Percentiles rank a stretch among this genome's conserved stretches.
Evolutionary conservation across 2,113 vertebrate species (phyloP).

Genomic region (Lophius piscatorius): DNA sequence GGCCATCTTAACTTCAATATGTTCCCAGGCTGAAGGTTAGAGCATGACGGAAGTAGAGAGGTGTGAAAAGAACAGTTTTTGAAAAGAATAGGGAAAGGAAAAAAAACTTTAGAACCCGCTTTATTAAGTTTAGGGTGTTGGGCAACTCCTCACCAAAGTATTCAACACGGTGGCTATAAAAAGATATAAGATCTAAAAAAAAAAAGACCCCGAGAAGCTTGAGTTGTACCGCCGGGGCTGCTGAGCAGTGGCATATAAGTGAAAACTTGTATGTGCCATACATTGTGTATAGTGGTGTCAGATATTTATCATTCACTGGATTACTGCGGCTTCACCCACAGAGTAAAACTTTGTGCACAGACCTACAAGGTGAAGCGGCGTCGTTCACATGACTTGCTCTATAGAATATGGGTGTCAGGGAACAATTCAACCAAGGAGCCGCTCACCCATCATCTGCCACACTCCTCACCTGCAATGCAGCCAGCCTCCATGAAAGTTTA

Average conservation of each 20-base stretch:
- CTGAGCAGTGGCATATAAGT: slow-evolving; percentile 5
- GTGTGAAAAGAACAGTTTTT: too few species aligned
- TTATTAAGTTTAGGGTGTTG: neutral
- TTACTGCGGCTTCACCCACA: slow-evolving; percentile 50
- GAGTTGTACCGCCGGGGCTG: neutral
- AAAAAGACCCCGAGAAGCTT: slow-evolving; percentile 1
- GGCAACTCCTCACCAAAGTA: slow-evolving; percentile 2
- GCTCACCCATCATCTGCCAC: slow-evolving; percentile 62
- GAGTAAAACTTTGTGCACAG: slow-evolving; percentile 41
- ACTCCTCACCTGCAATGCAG: slow-evolving; percentile 68
- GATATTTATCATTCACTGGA: slow-evolving; percentile 51
- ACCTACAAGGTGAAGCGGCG: slow-evolving; percentile 27
- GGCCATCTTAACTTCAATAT: neutral
- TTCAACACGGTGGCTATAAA: slow-evolving; percentile 4
- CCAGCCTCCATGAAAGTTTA: slow-evolving; percentile 60
- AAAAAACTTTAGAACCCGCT: neutral
- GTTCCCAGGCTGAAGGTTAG: neutral
- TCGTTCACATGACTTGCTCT: slow-evolving; percentile 56
- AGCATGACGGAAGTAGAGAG: too few species aligned
- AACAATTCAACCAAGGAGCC: slow-evolving; percentile 51
- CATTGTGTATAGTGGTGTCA: neutral
- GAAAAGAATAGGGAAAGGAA: neutral
- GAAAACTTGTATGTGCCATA: neutral
- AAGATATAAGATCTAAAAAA: slow-evolving; percentile 1
- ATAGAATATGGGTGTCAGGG: slow-evolving; percentile 58